These are phyloP conservation scores for Drosophila nr. fundita DNA, from an alignment of 2,888 invertebrate species.

Conservation along the genomic window DNA sequence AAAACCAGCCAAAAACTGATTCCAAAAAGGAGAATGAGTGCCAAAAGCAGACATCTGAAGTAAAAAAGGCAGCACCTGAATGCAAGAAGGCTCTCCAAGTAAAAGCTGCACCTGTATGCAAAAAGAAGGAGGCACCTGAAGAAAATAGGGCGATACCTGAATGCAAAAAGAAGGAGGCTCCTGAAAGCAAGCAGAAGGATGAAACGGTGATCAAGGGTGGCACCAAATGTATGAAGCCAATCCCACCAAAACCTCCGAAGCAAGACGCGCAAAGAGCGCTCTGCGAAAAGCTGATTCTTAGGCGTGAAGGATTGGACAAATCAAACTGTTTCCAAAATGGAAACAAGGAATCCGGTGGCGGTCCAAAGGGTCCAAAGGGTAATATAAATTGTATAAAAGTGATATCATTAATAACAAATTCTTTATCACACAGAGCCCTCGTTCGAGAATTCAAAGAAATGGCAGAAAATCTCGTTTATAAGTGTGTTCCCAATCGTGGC, in stretches of 20 bases:
- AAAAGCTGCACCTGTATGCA: background rate
- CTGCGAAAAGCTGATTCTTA: constrained; percentile 31
- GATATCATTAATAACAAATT: background rate
- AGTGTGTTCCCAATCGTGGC: constrained; percentile 42
- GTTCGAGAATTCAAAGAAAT: constrained; percentile 13
- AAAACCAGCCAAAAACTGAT: background rate
- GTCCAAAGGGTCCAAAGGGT: constrained; percentile 16
- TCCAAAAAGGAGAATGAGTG: background rate
- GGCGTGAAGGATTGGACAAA: constrained; percentile 5
- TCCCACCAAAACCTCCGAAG: background rate
- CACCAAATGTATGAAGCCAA: background rate
- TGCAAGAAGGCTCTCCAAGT: background rate
- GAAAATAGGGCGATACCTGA: background rate
- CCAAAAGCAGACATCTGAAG: background rate
- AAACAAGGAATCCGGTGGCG: constrained; percentile 17
- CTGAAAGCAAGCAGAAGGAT: constrained; percentile 8
- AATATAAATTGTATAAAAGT: background rate
- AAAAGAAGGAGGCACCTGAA: constrained; percentile 2
- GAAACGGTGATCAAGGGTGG: constrained; percentile 22
- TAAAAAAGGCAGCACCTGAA: background rate
- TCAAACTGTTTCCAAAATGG: background rate
- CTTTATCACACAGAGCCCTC: constrained; percentile 9
- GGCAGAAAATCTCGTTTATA: constrained; percentile 44
- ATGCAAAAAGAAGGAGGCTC: constrained; percentile 1
- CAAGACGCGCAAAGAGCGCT: background rate